Base-by-base conservation (phyloP, 2,797 vertebrate genomes). In the Macropus fuliginosus region DNA sequence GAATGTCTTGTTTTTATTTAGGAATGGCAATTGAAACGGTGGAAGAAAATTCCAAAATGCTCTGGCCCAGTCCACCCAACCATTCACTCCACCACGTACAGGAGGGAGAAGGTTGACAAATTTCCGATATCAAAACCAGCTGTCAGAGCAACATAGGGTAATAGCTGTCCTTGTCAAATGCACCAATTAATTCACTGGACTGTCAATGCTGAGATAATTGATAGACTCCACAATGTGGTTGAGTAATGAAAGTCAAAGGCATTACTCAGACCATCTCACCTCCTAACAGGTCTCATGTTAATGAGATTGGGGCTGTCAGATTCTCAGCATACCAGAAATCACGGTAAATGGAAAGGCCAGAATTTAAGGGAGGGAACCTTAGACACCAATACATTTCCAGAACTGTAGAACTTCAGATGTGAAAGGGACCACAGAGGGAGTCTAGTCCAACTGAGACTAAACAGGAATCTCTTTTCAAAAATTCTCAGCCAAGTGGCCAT, bases 21-120 rank as follows among this genome's bases (percentile, higher is more conserved):
- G 97, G 93, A 94, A 96, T 87, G 94, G 93, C 87, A 93, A 89
- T 95, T 97, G 94, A 97, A 89, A 96, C 89, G 94, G 5, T 52
- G 56, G 2, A 5, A 91, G 31, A 94, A 89, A 93, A 94, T 93
- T 94, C 94, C 95, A 91, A 93, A 95, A 55, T 5, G 74, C 57
- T 96, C 95, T 98, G 94, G 4, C 52, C 92, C 95, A 95, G 95
- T 96, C 97, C 97, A 92, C 96, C 98, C 97, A 98, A 94, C 98
- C 94, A 91, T 97, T 98, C 97, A 98, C 98, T 96, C 97, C 96
- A 94, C 96, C 50, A 62, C 98, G 96, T 96, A 96, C 3, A 1
- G 56, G 97, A 98, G 98, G 97, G 98, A 98, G 96, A 98, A 98
- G 98, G 98, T 96, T 99, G 99, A 99, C 99, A 99, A 99, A 99